Base-by-base conservation (phyloP, 2,113 vertebrate species). In the Lates calcarifer region DNA sequence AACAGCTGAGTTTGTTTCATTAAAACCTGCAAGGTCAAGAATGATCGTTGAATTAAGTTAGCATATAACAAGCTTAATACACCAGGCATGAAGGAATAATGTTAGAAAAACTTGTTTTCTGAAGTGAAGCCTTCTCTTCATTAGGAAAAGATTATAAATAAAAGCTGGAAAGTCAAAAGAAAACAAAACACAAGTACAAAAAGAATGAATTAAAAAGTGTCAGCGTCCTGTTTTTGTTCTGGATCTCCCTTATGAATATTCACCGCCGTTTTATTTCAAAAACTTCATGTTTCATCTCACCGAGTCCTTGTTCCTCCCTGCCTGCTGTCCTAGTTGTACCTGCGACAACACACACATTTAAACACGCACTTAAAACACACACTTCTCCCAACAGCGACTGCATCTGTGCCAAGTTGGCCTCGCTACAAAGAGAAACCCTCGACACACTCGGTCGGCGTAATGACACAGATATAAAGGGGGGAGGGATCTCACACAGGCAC, bases 271-370 rank as follows among this genome's bases (percentile, higher is more conserved):
- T 43, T 4, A 41, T 33, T 43, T 57, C 39, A 18, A 31, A 82
- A 87, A 71, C 73, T 81, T 83, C 20, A 51, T 15, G 68, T 76
- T 82, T 81, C 70, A 73, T 74, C 64, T 74, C 53, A 0, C 1
- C 0, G 24, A 56, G 77, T 88, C 89, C 58, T 69, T 63, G 56
- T 67, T 78, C 82, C 80, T 85, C 74, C 86, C 79, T 71, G 84
- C 77, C 77, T 83, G 83, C 81, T 85, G 90, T 75, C 86, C 87
- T 86, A 87, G 20, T 89, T 88, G 75, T 60, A 91, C 87, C 90
- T 89, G 89, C 17, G 90, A 90, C 87, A 82, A 74, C 80, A 77
- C 82, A 88, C 69, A 83, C 84, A 61, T n/a, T 68, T 73, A 82
- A 74, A 69, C 61, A 15, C 72, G 66, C 74, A 76, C 76, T 13